phyloP scores from a whole-genome alignment of 2,888 invertebrate species.

The Cephus pygmeus region DNA sequence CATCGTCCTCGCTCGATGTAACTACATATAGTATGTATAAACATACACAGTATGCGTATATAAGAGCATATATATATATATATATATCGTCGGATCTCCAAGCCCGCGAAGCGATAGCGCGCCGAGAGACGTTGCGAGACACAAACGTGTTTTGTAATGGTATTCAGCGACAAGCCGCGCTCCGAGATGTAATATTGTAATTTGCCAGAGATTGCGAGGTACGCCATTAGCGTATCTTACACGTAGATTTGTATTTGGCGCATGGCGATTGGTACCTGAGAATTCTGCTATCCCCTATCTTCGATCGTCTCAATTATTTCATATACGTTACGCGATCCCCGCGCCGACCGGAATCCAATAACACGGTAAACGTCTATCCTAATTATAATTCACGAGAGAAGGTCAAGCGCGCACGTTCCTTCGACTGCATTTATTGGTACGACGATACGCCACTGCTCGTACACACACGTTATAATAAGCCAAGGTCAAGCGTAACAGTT shows the following conservation, averaged over 20 bases:
- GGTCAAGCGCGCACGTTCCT: background rate
- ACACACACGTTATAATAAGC: background rate
- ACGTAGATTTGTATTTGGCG: background rate
- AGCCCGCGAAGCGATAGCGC: background rate
- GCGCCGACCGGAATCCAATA: too few species aligned
- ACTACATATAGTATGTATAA: background rate
- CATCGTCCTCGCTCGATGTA: slow-evolving; percentile 18
- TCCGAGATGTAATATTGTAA: background rate
- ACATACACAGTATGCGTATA: background rate
- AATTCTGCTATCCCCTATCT: background rate
- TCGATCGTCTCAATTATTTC: background rate
- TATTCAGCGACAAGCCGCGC: background rate
- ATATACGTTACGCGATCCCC: too few species aligned
- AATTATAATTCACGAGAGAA: background rate
- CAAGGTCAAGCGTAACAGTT: background rate
- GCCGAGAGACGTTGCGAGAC: slow-evolving; percentile 12
- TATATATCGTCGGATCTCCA: background rate
- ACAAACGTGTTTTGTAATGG: slow-evolving; percentile 4
- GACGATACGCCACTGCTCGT: background rate
- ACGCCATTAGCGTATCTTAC: background rate
- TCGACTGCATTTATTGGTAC: background rate
- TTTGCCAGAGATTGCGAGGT: background rate
- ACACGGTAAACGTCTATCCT: background rate
- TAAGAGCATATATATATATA: background rate
- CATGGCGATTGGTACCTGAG: too few species aligned